Conservation (phyloP, 2,888 invertebrate species). For the Cataglyphis rosenhaueri region DNA sequence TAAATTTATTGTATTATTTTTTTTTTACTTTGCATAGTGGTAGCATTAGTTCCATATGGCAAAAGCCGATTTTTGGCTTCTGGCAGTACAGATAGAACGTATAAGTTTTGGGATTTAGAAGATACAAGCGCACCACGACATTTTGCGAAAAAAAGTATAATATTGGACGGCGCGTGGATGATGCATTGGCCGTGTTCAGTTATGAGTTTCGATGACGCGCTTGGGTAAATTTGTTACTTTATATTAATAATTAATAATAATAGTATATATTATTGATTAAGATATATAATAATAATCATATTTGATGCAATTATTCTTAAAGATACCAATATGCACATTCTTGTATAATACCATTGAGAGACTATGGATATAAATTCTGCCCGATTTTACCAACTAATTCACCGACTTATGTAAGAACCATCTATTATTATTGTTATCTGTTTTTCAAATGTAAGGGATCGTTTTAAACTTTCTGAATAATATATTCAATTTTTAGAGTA, state of each 20-base stretch:
- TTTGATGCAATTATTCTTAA: constrained; percentile 49
- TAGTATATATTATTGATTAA: background rate
- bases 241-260: constrained; percentile 16
- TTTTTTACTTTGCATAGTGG: constrained; percentile 77
- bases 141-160: constrained; percentile 83
- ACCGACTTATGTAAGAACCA: constrained; percentile 81
- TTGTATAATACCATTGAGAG: constrained; percentile 82
- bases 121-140: constrained; percentile 84
- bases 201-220: constrained; percentile 85
- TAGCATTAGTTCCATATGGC: constrained; percentile 86
- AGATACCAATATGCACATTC: constrained; percentile 82
- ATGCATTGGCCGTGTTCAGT: constrained; percentile 86
- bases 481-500: constrained; percentile 68
- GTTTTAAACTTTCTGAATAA: background rate
- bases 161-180: constrained; percentile 86
- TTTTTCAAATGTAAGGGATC: background rate
- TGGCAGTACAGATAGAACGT: constrained; percentile 89
- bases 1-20: background rate
- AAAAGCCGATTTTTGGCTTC: constrained; percentile 89
- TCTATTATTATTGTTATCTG: background rate
- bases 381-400: constrained; percentile 85
- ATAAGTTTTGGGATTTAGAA: constrained; percentile 90
- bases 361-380: constrained; percentile 81
- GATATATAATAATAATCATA: constrained; percentile 14
- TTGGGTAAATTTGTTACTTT: constrained; percentile 77